These are phyloP conservation scores for Chionoecetes opilio DNA, from an alignment of 1,140 invertebrate genomes.

Conservation along the genomic window DNA sequence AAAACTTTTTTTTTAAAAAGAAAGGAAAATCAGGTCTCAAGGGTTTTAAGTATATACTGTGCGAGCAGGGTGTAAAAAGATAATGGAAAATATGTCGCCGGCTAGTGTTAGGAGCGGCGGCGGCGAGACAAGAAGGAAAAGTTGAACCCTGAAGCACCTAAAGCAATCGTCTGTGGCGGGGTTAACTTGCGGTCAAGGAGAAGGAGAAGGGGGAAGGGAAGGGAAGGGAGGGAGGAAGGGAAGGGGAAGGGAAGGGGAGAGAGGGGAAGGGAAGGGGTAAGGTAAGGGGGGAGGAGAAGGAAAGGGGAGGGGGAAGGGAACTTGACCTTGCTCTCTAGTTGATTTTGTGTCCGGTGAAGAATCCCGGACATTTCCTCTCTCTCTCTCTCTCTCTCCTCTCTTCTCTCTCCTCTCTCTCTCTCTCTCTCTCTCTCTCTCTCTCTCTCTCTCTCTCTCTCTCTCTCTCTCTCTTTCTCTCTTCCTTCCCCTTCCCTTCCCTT, in stretches of 20 bases:
- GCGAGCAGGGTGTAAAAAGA: background rate
- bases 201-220: background rate
- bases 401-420: background rate
- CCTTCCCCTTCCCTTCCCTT: too few species aligned
- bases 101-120: background rate
- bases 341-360: background rate
- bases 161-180: background rate
- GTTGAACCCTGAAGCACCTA: slow-evolving; percentile 1
- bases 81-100: background rate
- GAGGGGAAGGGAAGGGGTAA: background rate
- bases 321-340: background rate
- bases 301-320: background rate
- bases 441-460: too few species aligned
- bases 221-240: background rate
- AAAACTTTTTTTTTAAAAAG: too few species aligned
- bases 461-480: too few species aligned
- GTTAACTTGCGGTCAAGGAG: background rate
- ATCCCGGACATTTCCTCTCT: background rate
- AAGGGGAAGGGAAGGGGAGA: background rate
- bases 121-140: background rate
- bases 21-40: background rate
- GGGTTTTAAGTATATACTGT: background rate
- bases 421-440: too few species aligned
- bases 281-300: too few species aligned
- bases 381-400: background rate